Base-by-base conservation (phyloP, 2,113 vertebrate genomes). In the Labrus mixtus region DNA sequence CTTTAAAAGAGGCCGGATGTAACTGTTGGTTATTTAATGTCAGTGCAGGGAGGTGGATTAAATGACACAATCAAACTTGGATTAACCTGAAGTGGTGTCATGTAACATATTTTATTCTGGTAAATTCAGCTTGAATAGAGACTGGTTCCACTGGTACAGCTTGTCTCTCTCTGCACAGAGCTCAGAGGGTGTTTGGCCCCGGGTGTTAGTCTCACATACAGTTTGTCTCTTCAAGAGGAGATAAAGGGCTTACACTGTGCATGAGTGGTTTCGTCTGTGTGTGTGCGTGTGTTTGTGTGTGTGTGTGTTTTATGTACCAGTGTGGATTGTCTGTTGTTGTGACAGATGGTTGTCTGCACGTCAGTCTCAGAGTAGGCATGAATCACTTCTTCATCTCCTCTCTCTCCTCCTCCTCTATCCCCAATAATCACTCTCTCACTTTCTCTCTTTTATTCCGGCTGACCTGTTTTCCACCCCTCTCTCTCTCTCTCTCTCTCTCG, bases 261-360 rank as follows among this genome's bases (percentile, higher is more conserved):
- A 63, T 75, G 79, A 45, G 77, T 85, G 72, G 3, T 29, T 17
- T 23, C 0, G 33, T 76, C 6, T 50, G 29, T 36, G 39, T 68
- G 50, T 77, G 62, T 70, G 62, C 60, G 46, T 55, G 25, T 71
- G 65, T 25, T 3, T 68, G 66, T 55, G 17, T 46, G 23, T 43
- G 43, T 29, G 20, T 68, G 72, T 64, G n/a, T 68, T 33, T 59
- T 11, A 12, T 63, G 45, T 37, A 10, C 60, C 72, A 48, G 19
- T 64, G 43, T 65, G 50, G 70, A 41, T 41, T 77, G 70, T 70
- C 73, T 76, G 63, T 78, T 88, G 74, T 69, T 71, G 51, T 75
- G 88, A 78, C 87, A 91, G 87, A 87, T 86, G 85, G 82, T 61
- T 65, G 80, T 86, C 68, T 79, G 75, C 79, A 74, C 37, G 72